Percentiles rank a stretch among this genome's conserved stretches.
These are phyloP conservation scores for Calameuta filiformis DNA, from an alignment of 2,888 invertebrate species.

Conservation along the genomic window DNA sequence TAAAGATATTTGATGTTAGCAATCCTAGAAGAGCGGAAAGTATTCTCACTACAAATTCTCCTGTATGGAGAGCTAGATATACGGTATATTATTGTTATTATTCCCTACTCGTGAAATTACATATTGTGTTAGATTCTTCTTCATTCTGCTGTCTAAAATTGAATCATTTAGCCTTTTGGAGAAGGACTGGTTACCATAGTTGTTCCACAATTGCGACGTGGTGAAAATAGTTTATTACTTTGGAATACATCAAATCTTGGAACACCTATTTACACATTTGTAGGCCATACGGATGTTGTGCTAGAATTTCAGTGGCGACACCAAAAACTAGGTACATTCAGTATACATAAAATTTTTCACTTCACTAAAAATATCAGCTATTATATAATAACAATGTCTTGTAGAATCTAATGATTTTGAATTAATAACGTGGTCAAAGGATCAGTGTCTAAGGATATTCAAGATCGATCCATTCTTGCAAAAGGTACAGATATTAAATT, in stretches of 20 bases:
- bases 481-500: conserved; percentile 67
- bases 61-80: conserved; percentile 93
- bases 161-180: conserved; percentile 80
- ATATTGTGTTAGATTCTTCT: neutral
- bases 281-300: conserved; percentile 95
- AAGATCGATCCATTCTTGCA: conserved; percentile 86
- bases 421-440: conserved; percentile 94
- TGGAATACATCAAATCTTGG: conserved; percentile 81
- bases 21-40: conserved; percentile 87
- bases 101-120: neutral
- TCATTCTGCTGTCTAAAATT: neutral
- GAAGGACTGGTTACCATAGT: conserved; percentile 92
- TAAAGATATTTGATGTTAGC: conserved; percentile 93
- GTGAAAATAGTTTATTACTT: conserved; percentile 83
- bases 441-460: conserved; percentile 92
- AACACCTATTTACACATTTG: conserved; percentile 87
- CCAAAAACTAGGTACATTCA: conserved; percentile 66
- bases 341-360: neutral
- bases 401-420: conserved; percentile 78
- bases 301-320: conserved; percentile 95
- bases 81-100: conserved; percentile 68
- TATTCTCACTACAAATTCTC: conserved; percentile 84
- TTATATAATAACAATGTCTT: conserved; percentile 18
- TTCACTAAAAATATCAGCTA: conserved; percentile 24
- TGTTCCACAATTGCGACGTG: conserved; percentile 89